Evolutionary conservation across 1,140 invertebrate species (phyloP).

Genomic region (Drosophila arawakana): DNA sequence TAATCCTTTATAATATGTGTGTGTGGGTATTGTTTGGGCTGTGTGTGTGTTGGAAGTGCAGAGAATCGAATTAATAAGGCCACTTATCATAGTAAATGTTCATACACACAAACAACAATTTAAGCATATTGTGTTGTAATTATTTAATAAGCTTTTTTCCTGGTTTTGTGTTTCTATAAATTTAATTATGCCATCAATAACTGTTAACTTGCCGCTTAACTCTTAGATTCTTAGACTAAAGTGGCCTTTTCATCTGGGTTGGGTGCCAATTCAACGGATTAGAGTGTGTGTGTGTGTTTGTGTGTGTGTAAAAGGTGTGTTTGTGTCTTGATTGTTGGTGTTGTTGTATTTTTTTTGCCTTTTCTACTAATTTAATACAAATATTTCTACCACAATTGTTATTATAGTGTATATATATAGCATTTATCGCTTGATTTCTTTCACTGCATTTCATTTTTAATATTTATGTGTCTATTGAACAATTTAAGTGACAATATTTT

Average conservation of each 20-base stretch:
- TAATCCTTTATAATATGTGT: conserved; percentile 30
- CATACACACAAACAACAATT: conserved; percentile 38
- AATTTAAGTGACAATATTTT: conserved; percentile 24
- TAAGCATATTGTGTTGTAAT: conserved; percentile 19
- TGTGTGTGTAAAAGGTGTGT: no score
- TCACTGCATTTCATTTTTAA: conserved; percentile 14
- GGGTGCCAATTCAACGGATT: conserved; percentile 19
- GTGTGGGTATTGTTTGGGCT: conserved; percentile 15
- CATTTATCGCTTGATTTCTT: conserved; percentile 13
- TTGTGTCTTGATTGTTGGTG: conserved; percentile 14
- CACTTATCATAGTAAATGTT: conserved; percentile 75
- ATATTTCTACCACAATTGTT: conserved; percentile 34
- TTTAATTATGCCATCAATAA: conserved; percentile 37
- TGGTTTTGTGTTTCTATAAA: conserved; percentile 2
- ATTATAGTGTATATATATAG: conserved; percentile 10
- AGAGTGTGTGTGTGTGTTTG: conserved; percentile 10
- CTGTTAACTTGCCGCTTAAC: conserved; percentile 41
- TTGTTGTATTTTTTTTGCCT: conserved; percentile 9
- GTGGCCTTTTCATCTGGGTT: conserved; percentile 57
- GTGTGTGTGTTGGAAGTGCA: conserved; percentile 47
- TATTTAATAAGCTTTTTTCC: conserved; percentile 15
- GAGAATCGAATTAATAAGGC: conserved; percentile 78
- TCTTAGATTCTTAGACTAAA: conserved; percentile 69
- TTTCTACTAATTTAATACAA: conserved; percentile 38
- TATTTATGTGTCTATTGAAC: background rate